These are phyloP conservation scores for Leucopsar rothschildi DNA, from an alignment of 2,113 vertebrate genomes.

Conservation along the genomic window DNA sequence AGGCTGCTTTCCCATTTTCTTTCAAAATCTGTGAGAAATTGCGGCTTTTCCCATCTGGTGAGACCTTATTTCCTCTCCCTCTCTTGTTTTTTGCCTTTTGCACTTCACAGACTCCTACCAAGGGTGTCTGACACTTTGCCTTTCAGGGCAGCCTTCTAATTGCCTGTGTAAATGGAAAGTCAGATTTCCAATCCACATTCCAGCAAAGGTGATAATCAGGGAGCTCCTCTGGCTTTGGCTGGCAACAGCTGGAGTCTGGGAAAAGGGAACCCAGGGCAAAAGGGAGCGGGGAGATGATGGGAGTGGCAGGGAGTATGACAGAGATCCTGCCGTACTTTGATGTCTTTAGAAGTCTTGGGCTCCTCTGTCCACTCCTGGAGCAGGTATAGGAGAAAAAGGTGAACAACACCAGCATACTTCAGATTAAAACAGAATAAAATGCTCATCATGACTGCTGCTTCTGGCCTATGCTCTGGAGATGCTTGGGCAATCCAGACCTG, in stretches of 20 bases:
- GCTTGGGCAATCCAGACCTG: background rate
- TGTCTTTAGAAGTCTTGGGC: background rate
- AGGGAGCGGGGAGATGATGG: fast-evolving
- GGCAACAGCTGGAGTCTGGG: conserved; percentile 32
- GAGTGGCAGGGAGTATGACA: too few species aligned
- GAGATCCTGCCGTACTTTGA: background rate
- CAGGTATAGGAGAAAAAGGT: background rate
- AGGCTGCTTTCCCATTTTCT: background rate
- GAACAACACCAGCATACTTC: fast-evolving
- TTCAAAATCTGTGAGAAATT: background rate
- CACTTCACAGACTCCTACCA: conserved; percentile 31
- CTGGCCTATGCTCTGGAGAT: fast-evolving
- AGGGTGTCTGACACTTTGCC: conserved; percentile 57
- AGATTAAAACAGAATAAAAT: background rate
- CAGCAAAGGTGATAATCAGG: conserved; percentile 21
- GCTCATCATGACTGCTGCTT: background rate
- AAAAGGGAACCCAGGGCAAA: background rate
- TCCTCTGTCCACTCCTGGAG: background rate
- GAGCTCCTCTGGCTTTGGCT: background rate
- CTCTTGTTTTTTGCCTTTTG: background rate
- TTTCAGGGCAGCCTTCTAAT: conserved; percentile 12
- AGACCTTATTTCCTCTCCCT: background rate
- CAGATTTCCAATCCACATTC: conserved; percentile 62
- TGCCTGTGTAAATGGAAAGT: background rate
- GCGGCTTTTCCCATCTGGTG: background rate